Base-by-base conservation (phyloP, 2,797 vertebrate species). In the Protonibea diacanthus region DNA sequence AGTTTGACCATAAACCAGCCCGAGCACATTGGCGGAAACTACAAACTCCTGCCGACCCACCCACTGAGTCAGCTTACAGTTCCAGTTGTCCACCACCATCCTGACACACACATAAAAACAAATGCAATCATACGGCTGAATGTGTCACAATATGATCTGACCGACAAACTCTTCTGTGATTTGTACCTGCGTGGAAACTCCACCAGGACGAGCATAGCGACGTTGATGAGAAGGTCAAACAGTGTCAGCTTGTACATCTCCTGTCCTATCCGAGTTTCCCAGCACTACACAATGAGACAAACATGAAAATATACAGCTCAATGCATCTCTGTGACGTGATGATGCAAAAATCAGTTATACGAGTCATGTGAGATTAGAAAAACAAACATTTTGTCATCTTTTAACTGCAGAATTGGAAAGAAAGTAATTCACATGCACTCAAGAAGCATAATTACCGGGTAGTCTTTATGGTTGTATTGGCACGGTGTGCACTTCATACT, bases 221-320 rank as follows among this genome's bases (percentile, higher is more conserved):
- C 42, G 33, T 85, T 93, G 33, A 94, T 94, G 71, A 98, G 89
- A 76, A 97, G 89, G 79, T 97, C 97, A 38, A 98, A 98, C 44
- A 98, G 74, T 2, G 96, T 89, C 48, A 98, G 93, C 81, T 96
- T 98, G 92, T 97, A 98, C 97, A 98, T 97, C 88, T 98, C 97
- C 90, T 97, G 97, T 9, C 97, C 97, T 13, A 98, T 67, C 0
- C 95, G 92, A 0, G 96, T 98, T 94, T 98, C 97, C 97, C 97
- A 98, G 90, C 97, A 98, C 97, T 98, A 65, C 48, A 75, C 7
- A 12, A 40, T 6, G 18, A 60, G 2, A 84, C n/a, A 77, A 72
- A 83, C 18, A 63, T 12, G 3, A 57, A 72, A 27, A 69, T 1
- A 57, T 33, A 25, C 14, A 53, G 29, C 23, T 21, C 49, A 55